Evolutionary conservation across 2,113 vertebrate genomes (phyloP), one percentile per base, ranked within the genome.

Genomic region (Motacilla alba): DNA sequence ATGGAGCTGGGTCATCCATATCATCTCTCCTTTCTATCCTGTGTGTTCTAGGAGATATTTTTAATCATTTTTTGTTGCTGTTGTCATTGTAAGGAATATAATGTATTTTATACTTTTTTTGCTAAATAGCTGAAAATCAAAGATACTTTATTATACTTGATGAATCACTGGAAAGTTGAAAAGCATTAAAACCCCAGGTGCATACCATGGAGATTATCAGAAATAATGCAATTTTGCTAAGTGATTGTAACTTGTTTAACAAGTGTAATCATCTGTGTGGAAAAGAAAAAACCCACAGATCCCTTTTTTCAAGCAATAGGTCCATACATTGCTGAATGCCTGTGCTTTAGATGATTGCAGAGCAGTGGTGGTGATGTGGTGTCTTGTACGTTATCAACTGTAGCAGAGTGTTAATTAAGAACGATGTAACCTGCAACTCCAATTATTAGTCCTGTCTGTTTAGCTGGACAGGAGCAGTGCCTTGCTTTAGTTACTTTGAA

Each of bases 351-450:
- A 73, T 93, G 74, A 84, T 94, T 97, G 89, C 95, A 96, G 97
- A 97, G 92, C 74, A 85, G 85, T 93, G 77, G 87, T 89, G 96
- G 90, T 95, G 92, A 94, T 97, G 78, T 66, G 92, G 82, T 97
- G 93, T 94, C 94, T 93, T 90, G 70, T 89, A 95, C 10, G 74
- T 96, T 98, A 89, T 96, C 97, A 97, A 97, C 96, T 98, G 97
- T 98, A 98, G 97, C 98, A 83, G 94, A 97, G 96, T 98, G 97
- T 97, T 98, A 98, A 98, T 98, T 98, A 97, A 98, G 95, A 97
- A 94, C 72, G 17, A 87, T 96, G 83, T 97, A 97, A 98, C 97
- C 94, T 97, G 80, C 83, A 91, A 47, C 77, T 97, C 87, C 95
- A 98, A 90, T 97, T 97, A 94, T 89, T 96, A 96, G 87, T 90